phyloP scores from a whole-genome alignment of 2,888 invertebrate genomes.

The Alviniconcha strummeri region DNA sequence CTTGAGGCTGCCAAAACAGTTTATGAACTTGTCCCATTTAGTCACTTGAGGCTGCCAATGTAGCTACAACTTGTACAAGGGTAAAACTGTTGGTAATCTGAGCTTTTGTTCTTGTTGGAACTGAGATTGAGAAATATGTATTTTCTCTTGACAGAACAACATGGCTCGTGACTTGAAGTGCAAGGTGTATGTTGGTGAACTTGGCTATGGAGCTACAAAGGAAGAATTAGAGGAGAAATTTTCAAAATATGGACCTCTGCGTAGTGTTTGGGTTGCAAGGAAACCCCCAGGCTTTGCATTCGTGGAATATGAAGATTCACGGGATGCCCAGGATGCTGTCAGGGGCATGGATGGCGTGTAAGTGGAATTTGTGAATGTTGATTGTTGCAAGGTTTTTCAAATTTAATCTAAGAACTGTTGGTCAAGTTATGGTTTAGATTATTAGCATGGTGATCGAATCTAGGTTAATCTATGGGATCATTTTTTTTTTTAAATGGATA shows the following conservation, averaged over 20 bases:
- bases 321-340: constrained; percentile 72
- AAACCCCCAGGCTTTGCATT: constrained; percentile 85
- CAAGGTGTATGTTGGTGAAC: constrained; percentile 94
- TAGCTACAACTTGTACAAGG: too few relatives aligned
- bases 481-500: too few relatives aligned
- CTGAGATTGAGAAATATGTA: neutral
- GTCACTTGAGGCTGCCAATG: too few relatives aligned
- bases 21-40: too few relatives aligned
- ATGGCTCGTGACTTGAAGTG: constrained; percentile 79
- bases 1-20: too few relatives aligned
- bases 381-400: neutral
- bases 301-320: constrained; percentile 71
- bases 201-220: constrained; percentile 92
- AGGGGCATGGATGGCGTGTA: constrained; percentile 72
- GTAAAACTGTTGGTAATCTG: too few relatives aligned
- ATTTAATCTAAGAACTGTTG: too few relatives aligned
- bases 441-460: too few relatives aligned
- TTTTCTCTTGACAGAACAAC: constrained; percentile 14
- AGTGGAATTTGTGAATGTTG: constrained; percentile 40
- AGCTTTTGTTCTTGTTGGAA: too few relatives aligned
- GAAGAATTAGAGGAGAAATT: constrained; percentile 91
- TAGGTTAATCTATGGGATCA: too few relatives aligned
- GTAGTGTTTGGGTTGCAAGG: constrained; percentile 94
- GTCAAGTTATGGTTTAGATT: too few relatives aligned
- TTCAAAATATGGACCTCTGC: constrained; percentile 89